Evolutionary conservation across 2,113 vertebrate species (phyloP).

Genomic region (Neopipo cinnamomea): DNA sequence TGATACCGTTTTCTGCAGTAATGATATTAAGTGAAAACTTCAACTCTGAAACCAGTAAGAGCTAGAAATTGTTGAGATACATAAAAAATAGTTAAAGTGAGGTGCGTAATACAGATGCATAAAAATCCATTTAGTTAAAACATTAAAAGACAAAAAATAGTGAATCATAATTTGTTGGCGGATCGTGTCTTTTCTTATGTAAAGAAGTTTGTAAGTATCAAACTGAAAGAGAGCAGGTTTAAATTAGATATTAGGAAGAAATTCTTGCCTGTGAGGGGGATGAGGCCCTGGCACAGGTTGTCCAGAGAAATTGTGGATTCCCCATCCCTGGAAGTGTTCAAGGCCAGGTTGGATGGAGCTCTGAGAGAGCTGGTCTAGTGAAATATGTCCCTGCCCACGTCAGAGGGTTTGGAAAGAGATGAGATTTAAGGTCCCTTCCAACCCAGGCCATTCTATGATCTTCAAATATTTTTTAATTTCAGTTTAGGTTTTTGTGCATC

Average conservation of each 20-base stretch:
- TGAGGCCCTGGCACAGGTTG: background rate
- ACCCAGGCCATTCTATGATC: background rate
- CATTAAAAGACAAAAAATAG: background rate
- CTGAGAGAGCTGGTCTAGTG: background rate
- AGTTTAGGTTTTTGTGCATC: background rate
- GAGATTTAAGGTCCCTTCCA: background rate
- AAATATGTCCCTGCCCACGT: background rate
- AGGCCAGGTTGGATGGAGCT: background rate
- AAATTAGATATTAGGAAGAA: background rate
- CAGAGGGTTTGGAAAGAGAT: background rate
- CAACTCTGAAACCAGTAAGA: background rate
- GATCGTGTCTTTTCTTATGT: background rate
- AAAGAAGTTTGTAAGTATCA: background rate
- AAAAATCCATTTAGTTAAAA: background rate
- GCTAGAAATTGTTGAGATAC: background rate
- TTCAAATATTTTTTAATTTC: background rate
- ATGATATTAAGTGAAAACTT: background rate
- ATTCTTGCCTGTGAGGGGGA: background rate
- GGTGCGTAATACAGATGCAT: rapidly evolving
- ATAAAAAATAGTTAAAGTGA: background rate
- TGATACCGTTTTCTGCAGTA: background rate
- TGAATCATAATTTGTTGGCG: background rate
- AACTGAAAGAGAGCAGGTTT: background rate
- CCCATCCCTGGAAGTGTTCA: background rate
- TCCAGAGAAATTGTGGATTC: background rate